Percentiles rank a stretch among this genome's conserved stretches.
Conservation (phyloP, 2,888 invertebrate species). For the Caenorhabditis zanzibari region DNA sequence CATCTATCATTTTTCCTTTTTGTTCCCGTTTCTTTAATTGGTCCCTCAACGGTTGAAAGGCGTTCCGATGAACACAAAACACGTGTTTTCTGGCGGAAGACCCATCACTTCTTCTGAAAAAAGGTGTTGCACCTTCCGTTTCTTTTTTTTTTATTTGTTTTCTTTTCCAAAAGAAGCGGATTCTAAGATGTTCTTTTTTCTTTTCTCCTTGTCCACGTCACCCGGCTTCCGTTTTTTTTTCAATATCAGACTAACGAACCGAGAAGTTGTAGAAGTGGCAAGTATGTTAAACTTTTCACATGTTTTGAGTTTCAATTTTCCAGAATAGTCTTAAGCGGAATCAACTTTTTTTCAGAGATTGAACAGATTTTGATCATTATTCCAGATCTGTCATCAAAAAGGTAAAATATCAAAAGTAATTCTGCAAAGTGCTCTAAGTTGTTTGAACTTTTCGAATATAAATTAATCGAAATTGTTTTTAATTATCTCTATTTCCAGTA, state of each 20-base stretch:
- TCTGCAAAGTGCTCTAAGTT: neutral
- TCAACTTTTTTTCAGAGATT: too few species aligned
- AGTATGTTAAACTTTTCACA: constrained; percentile 21
- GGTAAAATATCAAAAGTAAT: neutral
- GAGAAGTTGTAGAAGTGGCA: constrained; percentile 14
- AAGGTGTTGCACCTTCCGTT: constrained; percentile 40
- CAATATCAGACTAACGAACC: constrained; percentile 52
- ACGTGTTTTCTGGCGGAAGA: constrained; percentile 14
- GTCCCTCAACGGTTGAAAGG: constrained; percentile 41
- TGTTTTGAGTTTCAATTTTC: constrained; percentile 12
- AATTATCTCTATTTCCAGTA: constrained; percentile 20
- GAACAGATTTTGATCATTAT: neutral
- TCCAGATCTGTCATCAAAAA: too few species aligned
- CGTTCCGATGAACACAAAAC: constrained; percentile 16
- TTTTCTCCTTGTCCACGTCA: constrained; percentile 24
- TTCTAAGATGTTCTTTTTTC: neutral
- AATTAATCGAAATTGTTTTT: constrained; percentile 19
- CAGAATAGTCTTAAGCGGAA: neutral
- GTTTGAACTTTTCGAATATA: constrained; percentile 21
- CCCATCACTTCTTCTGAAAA: neutral
- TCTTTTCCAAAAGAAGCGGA: neutral
- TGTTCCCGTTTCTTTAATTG: constrained; percentile 21
- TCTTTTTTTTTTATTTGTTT: constrained; percentile 9
- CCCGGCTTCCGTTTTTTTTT: constrained; percentile 18
- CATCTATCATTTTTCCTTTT: constrained; percentile 26